Conservation (phyloP, 2,797 vertebrate genomes). For the Ctenosaura bakeri region DNA sequence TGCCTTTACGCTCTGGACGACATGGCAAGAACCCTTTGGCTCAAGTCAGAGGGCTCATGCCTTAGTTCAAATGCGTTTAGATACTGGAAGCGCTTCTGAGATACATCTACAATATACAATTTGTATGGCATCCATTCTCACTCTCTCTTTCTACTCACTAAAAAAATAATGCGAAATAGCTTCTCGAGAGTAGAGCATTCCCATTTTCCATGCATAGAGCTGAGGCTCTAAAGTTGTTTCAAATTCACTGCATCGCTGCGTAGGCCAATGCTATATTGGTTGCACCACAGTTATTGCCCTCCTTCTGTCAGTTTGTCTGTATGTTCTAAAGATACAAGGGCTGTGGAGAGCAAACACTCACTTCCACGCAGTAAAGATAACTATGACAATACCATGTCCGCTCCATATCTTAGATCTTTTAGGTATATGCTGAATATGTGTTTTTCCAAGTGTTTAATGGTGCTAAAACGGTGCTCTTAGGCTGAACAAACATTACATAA, state of each 20-base stretch:
- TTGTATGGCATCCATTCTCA: no score
- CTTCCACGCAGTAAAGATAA: constrained; percentile 60
- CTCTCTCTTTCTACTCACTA: neutral
- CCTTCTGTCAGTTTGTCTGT: neutral
- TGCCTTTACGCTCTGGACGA: neutral
- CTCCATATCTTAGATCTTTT: constrained; percentile 65
- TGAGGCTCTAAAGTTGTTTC: neutral
- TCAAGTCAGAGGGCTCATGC: neutral
- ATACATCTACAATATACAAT: no score
- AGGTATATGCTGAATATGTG: constrained; percentile 54
- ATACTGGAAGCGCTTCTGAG: neutral
- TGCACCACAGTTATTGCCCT: neutral
- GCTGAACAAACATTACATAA: constrained; percentile 78
- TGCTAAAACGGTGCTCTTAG: constrained; percentile 77
- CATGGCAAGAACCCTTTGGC: neutral
- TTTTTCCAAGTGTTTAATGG: constrained; percentile 65
- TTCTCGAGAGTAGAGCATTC: neutral
- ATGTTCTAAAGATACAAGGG: neutral
- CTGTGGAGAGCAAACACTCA: constrained; percentile 37
- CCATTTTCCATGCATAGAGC: neutral
- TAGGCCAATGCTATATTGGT: neutral
- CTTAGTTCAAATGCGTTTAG: neutral
- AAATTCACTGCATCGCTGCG: neutral
- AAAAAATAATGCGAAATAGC: neutral
- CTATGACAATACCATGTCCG: constrained; percentile 57